Evolutionary conservation across 2,797 vertebrate genomes (phyloP).

Genomic region (Pseudocheirus occidentalis): DNA sequence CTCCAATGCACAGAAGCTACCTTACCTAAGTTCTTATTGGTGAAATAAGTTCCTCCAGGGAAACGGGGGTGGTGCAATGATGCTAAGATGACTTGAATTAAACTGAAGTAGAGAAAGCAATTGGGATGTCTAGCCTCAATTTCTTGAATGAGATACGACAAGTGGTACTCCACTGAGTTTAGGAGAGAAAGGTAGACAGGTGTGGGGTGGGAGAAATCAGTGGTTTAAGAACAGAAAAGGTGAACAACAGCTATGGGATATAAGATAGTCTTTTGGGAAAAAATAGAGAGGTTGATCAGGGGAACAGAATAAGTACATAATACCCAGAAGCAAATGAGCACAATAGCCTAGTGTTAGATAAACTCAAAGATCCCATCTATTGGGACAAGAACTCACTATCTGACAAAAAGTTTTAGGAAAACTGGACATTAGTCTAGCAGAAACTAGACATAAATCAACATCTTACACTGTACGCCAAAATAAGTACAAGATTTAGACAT

Average conservation of each 20-base stretch:
- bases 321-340: background rate
- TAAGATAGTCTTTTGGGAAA: background rate
- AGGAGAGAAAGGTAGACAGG: background rate
- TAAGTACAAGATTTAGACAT: background rate
- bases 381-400: background rate
- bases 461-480: background rate
- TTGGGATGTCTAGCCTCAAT: background rate
- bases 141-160: background rate
- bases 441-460: background rate
- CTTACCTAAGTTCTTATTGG: too few species aligned
- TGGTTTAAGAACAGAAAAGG: background rate
- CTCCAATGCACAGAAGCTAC: background rate
- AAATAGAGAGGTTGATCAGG: background rate
- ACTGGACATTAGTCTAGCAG: background rate
- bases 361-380: background rate
- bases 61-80: background rate
- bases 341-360: background rate
- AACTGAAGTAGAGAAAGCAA: background rate
- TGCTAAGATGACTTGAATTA: background rate
- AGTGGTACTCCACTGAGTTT: background rate
- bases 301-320: background rate
- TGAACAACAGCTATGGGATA: background rate
- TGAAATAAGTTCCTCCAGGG: background rate
- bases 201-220: background rate
- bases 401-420: background rate